Conservation (phyloP, 1,140 invertebrate genomes). For the Drosophila punjabiensis region DNA sequence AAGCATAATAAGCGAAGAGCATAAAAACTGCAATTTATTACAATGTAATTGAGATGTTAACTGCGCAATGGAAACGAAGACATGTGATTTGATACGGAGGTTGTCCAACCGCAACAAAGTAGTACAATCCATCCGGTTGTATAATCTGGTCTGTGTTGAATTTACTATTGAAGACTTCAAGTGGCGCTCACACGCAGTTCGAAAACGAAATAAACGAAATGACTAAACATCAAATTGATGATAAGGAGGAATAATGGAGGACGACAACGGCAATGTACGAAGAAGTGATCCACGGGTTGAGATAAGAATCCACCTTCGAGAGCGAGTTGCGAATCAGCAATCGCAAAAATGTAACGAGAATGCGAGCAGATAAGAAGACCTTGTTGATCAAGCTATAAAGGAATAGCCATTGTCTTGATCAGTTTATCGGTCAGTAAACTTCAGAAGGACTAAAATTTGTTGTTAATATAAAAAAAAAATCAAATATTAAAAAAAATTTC, state of each 20-base stretch:
- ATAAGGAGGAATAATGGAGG: slow-evolving; percentile 27
- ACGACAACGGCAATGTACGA: slow-evolving; percentile 26
- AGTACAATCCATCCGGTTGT: slow-evolving; percentile 2
- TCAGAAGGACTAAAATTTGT: neutral
- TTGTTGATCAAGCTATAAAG: neutral
- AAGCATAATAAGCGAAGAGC: too few species aligned
- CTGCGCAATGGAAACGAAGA: slow-evolving; percentile 44
- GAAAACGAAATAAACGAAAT: slow-evolving; percentile 24
- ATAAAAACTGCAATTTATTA: slow-evolving; percentile 5
- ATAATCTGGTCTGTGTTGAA: slow-evolving; percentile 8
- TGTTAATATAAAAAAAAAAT: neutral
- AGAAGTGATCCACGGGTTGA: slow-evolving; percentile 34
- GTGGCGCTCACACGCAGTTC: slow-evolving; percentile 17
- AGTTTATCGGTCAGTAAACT: slow-evolving; percentile 14
- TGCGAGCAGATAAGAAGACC: slow-evolving; percentile 24
- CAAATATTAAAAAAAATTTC: neutral
- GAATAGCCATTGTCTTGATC: neutral
- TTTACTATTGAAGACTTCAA: neutral
- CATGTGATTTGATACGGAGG: slow-evolving; percentile 51
- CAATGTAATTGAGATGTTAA: slow-evolving; percentile 25
- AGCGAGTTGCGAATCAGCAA: slow-evolving; percentile 24
- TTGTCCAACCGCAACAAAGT: slow-evolving; percentile 39
- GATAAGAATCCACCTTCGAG: slow-evolving; percentile 23
- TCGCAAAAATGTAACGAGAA: slow-evolving; percentile 16
- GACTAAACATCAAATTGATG: slow-evolving; percentile 9